These are phyloP conservation scores for Drosophila mayri DNA, from an alignment of 1,140 invertebrate genomes.

Conservation along the genomic window DNA sequence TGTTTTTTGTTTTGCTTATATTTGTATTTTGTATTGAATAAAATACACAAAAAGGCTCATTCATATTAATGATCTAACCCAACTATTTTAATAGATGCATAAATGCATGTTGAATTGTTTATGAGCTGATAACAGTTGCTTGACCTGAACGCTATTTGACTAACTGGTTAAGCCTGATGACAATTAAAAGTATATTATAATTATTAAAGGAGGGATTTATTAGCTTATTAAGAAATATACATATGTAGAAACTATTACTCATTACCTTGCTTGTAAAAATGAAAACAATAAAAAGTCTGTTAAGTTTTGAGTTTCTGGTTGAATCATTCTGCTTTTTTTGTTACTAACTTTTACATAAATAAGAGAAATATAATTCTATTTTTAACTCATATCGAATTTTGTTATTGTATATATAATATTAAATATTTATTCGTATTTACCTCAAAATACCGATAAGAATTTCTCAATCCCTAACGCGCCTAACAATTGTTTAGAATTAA, in stretches of 20 bases:
- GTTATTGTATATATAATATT: neutral
- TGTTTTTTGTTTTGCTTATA: conserved; percentile 24
- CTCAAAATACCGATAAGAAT: neutral
- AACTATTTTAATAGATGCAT: neutral
- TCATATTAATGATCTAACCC: conserved; percentile 22
- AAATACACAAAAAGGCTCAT: conserved; percentile 7
- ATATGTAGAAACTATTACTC: neutral
- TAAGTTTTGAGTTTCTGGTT: neutral
- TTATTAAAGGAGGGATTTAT: neutral
- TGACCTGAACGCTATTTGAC: conserved; percentile 19
- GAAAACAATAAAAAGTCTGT: neutral
- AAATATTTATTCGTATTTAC: neutral
- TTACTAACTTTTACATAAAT: neutral
- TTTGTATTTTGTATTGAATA: neutral
- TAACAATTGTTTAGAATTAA: conserved; percentile 28
- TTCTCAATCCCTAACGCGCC: conserved; percentile 1
- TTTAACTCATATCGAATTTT: neutral
- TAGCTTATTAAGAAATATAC: neutral
- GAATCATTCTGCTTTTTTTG: neutral
- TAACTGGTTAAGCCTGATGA: conserved; percentile 12
- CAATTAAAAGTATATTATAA: conserved; percentile 11
- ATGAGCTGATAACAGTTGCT: conserved; percentile 21
- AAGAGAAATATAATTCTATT: neutral
- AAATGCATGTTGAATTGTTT: neutral
- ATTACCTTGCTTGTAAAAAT: neutral